These are phyloP conservation scores for Aleiodes sp. DNA, from an alignment of 1,140 invertebrate species.

Conservation along the genomic window DNA sequence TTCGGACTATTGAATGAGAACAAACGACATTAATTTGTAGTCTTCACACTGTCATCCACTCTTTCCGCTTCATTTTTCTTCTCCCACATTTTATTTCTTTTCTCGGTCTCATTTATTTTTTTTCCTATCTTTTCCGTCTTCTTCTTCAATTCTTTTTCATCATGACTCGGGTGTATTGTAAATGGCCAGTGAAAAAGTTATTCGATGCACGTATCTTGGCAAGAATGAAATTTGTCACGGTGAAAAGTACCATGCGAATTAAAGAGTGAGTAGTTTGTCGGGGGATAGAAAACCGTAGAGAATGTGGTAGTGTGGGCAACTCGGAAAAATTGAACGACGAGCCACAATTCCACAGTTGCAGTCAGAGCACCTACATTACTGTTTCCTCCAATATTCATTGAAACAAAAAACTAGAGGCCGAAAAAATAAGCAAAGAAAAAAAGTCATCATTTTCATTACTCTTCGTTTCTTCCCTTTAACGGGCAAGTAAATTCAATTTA, in stretches of 20 bases:
- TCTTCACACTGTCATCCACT: conserved; percentile 33
- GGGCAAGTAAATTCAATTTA: neutral
- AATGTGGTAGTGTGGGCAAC: neutral
- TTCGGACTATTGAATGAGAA: conserved; percentile 39
- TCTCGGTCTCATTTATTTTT: neutral
- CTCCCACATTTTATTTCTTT: neutral
- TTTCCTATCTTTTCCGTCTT: neutral
- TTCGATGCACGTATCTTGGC: conserved; percentile 52
- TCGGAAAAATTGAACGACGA: conserved; percentile 28
- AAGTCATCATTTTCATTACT: too few relatives aligned
- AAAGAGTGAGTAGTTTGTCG: conserved; percentile 36
- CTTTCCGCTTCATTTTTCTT: neutral
- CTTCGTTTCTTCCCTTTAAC: neutral
- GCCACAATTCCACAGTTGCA: neutral
- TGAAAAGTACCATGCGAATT: conserved; percentile 52
- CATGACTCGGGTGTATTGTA: conserved; percentile 37
- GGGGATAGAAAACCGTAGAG: neutral
- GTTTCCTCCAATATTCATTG: neutral
- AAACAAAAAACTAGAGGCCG: too few relatives aligned
- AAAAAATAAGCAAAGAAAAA: neutral
- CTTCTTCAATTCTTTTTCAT: conserved; percentile 10
- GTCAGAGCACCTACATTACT: neutral
- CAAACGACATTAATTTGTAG: conserved; percentile 48
- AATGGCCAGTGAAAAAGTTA: conserved; percentile 40
- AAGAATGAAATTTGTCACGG: conserved; percentile 55